These are phyloP conservation scores for Aphelenchoides bicaudatus DNA, from an alignment of 2,888 invertebrate species.

Conservation along the genomic window DNA sequence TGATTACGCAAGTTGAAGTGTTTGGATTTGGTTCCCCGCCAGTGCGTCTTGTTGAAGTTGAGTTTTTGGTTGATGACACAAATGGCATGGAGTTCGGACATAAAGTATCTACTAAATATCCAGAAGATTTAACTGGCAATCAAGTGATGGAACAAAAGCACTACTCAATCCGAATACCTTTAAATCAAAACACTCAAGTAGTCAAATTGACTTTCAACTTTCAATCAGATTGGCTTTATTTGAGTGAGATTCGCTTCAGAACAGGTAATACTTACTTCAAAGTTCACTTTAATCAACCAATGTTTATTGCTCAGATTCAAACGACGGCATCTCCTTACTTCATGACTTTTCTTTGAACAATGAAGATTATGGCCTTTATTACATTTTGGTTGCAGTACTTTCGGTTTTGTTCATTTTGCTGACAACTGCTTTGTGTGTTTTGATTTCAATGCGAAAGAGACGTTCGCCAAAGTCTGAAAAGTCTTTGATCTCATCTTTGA, in stretches of 20 bases:
- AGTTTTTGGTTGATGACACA: slow-evolving; percentile 30
- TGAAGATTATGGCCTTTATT: slow-evolving; percentile 4
- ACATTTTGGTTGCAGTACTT: slow-evolving; percentile 19
- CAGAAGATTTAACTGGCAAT: no score
- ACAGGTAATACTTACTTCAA: slow-evolving; percentile 68
- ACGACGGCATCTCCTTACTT: slow-evolving; percentile 9
- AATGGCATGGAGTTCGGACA: slow-evolving; percentile 12
- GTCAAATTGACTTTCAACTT: slow-evolving; percentile 65
- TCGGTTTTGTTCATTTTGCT: slow-evolving; percentile 16
- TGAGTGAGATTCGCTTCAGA: slow-evolving; percentile 82
- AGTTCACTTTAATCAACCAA: background rate
- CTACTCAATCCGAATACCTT: slow-evolving; percentile 44
- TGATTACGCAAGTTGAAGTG: slow-evolving; percentile 78
- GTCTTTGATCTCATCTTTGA: slow-evolving; percentile 8
- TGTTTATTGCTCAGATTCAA: background rate
- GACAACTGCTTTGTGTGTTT: slow-evolving; percentile 20
- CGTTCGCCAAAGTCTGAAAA: slow-evolving; percentile 2
- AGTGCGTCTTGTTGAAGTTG: slow-evolving; percentile 71
- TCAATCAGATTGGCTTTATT: slow-evolving; percentile 79
- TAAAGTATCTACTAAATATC: slow-evolving; percentile 13
- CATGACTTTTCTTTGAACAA: slow-evolving; percentile 1
- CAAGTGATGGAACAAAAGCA: background rate
- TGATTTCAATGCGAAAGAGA: slow-evolving; percentile 8
- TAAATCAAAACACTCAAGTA: slow-evolving; percentile 39
- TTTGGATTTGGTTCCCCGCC: slow-evolving; percentile 81